Evolutionary conservation across 2,797 vertebrate species (phyloP).

Genomic region (Anguilla pacifica): DNA sequence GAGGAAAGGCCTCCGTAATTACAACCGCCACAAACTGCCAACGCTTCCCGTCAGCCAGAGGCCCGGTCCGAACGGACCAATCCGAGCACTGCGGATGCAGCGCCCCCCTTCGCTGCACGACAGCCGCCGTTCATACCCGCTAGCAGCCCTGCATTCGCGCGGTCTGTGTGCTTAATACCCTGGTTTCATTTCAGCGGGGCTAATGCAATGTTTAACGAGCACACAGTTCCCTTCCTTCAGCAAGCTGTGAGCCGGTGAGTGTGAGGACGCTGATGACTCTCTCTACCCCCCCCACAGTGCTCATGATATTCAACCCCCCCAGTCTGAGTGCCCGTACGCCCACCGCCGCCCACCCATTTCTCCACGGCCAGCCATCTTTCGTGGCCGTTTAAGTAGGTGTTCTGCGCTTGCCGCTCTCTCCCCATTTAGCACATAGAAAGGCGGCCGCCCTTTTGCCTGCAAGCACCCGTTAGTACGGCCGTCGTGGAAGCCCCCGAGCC

Average conservation of each 20-base stretch:
- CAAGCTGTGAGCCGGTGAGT: neutral
- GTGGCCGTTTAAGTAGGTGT: neutral
- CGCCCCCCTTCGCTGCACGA: neutral
- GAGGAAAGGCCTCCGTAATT: neutral
- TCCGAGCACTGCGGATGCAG: neutral
- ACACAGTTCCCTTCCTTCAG: neutral
- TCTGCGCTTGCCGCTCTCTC: neutral
- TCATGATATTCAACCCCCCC: neutral
- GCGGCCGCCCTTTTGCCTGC: neutral
- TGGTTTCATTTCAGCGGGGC: neutral
- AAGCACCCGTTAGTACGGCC: neutral
- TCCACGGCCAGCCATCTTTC: neutral
- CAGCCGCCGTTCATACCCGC: neutral
- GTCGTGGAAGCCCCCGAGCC: neutral
- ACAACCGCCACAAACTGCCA: neutral
- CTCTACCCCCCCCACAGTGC: neutral
- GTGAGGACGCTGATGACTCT: neutral
- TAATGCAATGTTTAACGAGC: neutral
- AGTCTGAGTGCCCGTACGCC: neutral
- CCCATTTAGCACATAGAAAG: neutral
- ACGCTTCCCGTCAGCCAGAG: neutral
- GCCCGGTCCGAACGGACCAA: neutral
- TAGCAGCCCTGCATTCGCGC: neutral
- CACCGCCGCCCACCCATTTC: neutral
- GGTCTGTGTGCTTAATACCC: neutral